Percentiles rank a stretch among this genome's conserved stretches.
Conservation (phyloP, 2,113 vertebrate species). For the Parus major region DNA sequence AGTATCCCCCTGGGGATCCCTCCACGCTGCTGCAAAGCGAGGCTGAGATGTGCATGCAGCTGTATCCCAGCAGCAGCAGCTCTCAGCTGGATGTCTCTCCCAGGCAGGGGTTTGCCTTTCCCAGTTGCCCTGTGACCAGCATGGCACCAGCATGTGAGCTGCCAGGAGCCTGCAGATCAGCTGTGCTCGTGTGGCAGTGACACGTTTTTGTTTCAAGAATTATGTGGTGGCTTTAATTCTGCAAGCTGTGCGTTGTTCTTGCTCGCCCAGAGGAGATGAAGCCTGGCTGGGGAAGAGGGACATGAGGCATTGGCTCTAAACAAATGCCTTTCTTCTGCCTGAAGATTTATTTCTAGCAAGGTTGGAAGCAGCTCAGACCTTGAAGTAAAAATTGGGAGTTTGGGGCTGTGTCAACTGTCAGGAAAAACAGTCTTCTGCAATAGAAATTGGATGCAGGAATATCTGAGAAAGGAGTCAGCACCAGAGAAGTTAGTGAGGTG, state of each 20-base stretch:
- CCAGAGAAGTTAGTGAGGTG: neutral
- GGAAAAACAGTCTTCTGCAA: neutral
- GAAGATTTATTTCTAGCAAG: neutral
- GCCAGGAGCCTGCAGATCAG: neutral
- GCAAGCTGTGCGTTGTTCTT: neutral
- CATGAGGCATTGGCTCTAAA: neutral
- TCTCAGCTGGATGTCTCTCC: neutral
- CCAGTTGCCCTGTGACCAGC: neutral
- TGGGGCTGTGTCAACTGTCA: neutral
- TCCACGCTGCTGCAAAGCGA: accelerated
- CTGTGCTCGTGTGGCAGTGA: accelerated
- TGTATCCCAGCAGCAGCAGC: neutral
- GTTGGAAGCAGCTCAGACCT: neutral
- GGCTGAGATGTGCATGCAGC: neutral
- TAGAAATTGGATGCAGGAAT: neutral
- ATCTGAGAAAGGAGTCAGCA: neutral
- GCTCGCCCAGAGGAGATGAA: neutral
- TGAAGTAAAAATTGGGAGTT: neutral
- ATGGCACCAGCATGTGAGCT: neutral
- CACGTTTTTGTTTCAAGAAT: neutral
- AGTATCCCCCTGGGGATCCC: neutral
- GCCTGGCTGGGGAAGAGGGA: neutral
- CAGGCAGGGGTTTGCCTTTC: neutral
- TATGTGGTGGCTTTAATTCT: neutral
- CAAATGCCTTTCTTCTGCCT: neutral